A percentile compares a stretch with the other conserved stretches of the same genome.
Evolutionary conservation across 2,113 vertebrate species (phyloP).

Genomic region (Cinclus mexicanus): DNA sequence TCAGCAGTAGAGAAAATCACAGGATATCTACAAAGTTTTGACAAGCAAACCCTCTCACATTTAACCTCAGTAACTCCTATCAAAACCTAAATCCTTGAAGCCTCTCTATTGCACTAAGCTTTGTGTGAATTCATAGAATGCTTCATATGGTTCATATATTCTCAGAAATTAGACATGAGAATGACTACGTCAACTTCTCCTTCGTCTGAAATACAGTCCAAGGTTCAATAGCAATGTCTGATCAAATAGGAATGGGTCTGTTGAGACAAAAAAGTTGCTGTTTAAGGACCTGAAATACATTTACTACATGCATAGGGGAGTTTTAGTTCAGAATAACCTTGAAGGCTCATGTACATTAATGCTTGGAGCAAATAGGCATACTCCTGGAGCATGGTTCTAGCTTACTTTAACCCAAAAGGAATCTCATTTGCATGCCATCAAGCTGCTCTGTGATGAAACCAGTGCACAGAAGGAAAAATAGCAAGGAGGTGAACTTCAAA

Average conservation of each 20-base stretch:
- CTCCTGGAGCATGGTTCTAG: background rate
- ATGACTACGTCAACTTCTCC: background rate
- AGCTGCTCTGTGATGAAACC: background rate
- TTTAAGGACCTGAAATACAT: background rate
- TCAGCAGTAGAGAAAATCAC: background rate
- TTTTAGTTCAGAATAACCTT: background rate
- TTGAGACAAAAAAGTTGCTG: background rate
- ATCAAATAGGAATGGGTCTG: background rate
- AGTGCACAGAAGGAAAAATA: background rate
- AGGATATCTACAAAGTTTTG: background rate
- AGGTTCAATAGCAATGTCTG: background rate
- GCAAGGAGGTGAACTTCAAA: background rate
- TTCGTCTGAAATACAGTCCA: background rate
- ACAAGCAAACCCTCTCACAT: background rate
- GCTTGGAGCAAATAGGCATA: background rate
- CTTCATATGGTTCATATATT: background rate
- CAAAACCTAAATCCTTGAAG: conserved; percentile 26
- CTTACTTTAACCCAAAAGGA: background rate
- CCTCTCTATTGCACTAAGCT: background rate
- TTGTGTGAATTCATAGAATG: background rate
- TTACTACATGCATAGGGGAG: background rate
- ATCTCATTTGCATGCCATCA: background rate
- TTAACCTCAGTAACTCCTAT: conserved; percentile 34
- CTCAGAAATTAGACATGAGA: background rate
- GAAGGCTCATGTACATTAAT: background rate